A percentile compares a stretch with the other conserved stretches of the same genome.
Conservation (phyloP, 2,113 vertebrate genomes). For the Colinus virginianus region DNA sequence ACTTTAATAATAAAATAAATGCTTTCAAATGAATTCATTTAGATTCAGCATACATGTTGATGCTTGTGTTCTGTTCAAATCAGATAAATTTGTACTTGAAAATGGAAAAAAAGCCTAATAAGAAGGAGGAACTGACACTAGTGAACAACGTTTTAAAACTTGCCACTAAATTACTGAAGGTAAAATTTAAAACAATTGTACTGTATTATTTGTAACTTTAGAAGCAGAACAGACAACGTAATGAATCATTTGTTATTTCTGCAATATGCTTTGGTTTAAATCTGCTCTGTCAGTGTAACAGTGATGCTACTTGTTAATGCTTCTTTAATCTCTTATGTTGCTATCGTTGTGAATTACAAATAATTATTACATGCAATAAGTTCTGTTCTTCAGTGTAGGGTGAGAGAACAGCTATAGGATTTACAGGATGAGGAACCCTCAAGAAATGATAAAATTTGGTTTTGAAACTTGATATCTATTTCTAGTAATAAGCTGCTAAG, state of each 20-base stretch:
- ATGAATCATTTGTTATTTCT: background rate
- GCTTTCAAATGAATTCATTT: background rate
- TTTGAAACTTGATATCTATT: background rate
- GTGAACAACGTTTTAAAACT: constrained; percentile 99
- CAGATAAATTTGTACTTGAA: constrained; percentile 99
- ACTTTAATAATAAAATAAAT: background rate
- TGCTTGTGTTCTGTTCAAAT: constrained; percentile 18
- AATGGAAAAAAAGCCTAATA: constrained; percentile 99
- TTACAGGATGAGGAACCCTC: background rate
- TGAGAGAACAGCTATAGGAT: background rate
- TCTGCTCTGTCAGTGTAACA: background rate
- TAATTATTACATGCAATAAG: background rate
- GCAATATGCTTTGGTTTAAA: background rate
- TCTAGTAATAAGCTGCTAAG: background rate
- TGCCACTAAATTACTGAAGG: constrained; percentile 97
- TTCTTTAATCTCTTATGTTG: background rate
- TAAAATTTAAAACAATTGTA: constrained; percentile 62
- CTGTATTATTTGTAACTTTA: background rate
- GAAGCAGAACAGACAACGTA: background rate
- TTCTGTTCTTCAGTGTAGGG: background rate
- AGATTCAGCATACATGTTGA: constrained; percentile 14
- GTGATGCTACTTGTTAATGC: background rate
- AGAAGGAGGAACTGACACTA: constrained; percentile 97
- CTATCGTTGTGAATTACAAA: background rate
- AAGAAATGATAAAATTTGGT: background rate